Conservation (phyloP, 1,140 invertebrate genomes). For the Megathymus violae region DNA sequence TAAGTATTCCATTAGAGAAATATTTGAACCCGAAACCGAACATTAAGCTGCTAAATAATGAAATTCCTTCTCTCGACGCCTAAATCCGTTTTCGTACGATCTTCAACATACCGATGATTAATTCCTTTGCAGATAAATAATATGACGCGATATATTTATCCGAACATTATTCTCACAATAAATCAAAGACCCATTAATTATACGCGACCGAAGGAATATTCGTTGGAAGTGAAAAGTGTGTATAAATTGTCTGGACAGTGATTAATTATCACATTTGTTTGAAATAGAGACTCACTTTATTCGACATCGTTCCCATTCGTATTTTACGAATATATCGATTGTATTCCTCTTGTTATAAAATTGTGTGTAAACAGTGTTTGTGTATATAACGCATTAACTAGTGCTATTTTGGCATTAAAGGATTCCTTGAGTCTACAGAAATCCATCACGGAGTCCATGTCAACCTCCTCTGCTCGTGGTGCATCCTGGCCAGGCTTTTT, state of each 20-base stretch:
- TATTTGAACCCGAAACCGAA: neutral
- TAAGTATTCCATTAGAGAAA: neutral
- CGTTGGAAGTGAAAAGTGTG: constrained; percentile 34
- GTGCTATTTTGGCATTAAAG: no score
- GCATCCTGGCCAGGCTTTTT: no score
- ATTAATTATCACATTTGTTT: constrained; percentile 41
- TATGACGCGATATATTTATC: constrained; percentile 30
- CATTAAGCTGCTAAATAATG: neutral
- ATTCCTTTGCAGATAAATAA: constrained; percentile 29
- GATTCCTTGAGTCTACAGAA: no score
- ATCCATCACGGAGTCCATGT: no score
- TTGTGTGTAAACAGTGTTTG: neutral
- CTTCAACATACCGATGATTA: constrained; percentile 23
- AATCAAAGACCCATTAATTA: constrained; percentile 38
- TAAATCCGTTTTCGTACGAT: neutral
- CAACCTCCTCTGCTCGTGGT: no score
- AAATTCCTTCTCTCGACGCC: neutral
- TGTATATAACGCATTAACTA: no score
- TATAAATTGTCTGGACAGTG: constrained; percentile 36
- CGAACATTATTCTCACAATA: constrained; percentile 35
- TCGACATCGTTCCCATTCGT: constrained; percentile 15
- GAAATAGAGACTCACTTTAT: constrained; percentile 37
- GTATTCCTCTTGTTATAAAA: constrained; percentile 8
- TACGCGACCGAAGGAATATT: constrained; percentile 38
- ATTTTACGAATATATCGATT: constrained; percentile 15